Base-by-base conservation (phyloP, 2,888 invertebrate genomes). In the Vanessa cardui region DNA sequence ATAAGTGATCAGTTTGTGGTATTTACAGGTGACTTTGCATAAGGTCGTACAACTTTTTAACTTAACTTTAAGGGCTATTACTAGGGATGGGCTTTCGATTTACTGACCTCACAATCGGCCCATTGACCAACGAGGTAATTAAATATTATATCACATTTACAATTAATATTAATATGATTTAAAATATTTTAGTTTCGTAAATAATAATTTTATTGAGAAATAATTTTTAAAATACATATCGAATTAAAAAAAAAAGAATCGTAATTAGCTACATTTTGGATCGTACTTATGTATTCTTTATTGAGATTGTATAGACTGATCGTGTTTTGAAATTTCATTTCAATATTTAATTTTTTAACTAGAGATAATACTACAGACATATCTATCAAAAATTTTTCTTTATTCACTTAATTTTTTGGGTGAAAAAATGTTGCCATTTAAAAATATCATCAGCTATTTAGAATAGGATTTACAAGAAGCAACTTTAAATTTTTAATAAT, bases 291-390 rank as follows among this genome's bases (percentile, higher is more conserved):
- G 31, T 54, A 54, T 31, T 54, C n/a, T 26, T 31, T 54, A 54
- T 16, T 54, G 52, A 54, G 52, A 54, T 54, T 54, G 16, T 31
- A 26, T 31, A 31, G 52, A 54, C 52, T 54, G 52, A 54, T n/a
- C n/a, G 7, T 31, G 21, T 15, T 26, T 21, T 50, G 12, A 54
- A 31, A 16, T 31, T 26, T 26, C 0, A 4, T 50, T 26, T 26
- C 0, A 15, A 20, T 52, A 20, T 9, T 49, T 49, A 20, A 49
- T 26, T 26, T 52, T 16, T 26, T 52, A 52, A 1, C 16, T 4
- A 12, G 12, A 39, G 12, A 5, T 26, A 26, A 26, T 0, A 26
- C 26, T 39, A 39, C 12, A 39, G 12, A 12, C 39, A 12, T 12
- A 39, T 39, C 12, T 39, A 9, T n/a, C 16, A 54, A 6, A n/a